Evolutionary conservation across 2,888 invertebrate genomes (phyloP).

Genomic region (Eutolmus rufibarbis): DNA sequence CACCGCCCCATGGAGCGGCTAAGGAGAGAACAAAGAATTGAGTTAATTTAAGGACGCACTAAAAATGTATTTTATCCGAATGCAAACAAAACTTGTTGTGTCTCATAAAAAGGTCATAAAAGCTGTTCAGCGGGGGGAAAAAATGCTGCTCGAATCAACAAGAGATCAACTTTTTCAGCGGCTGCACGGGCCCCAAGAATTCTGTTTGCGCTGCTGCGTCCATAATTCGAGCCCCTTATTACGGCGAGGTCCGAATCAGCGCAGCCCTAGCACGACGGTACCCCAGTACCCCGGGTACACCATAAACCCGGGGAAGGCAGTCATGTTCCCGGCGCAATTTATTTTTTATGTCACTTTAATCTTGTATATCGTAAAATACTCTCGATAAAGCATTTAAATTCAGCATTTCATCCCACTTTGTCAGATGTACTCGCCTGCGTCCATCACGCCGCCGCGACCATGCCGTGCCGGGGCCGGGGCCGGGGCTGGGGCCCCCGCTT

Average conservation of each 20-base stretch:
- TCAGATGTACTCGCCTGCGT: conserved; percentile 25
- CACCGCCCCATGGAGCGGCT: not conserved
- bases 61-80: not conserved
- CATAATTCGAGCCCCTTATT: not conserved
- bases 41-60: conserved; percentile 16
- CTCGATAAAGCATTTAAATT: conserved; percentile 35
- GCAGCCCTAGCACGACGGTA: not conserved
- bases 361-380: conserved; percentile 42
- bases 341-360: conserved; percentile 44
- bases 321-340: conserved; percentile 37
- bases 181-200: not conserved
- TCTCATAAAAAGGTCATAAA: conserved; percentile 23
- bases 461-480: not conserved
- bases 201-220: conserved; percentile 22
- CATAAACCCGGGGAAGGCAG: conserved; percentile 21
- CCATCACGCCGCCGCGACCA: not conserved
- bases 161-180: conserved; percentile 26
- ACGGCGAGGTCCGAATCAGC: not conserved
- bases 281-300: not conserved
- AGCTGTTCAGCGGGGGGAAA: not conserved
- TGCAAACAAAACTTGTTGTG: conserved; percentile 4
- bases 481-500: not conserved
- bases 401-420: conserved; percentile 35
- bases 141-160: conserved; percentile 18
- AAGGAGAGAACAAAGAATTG: not conserved